Evolutionary conservation across 2,113 vertebrate genomes (phyloP).

Genomic region (Lophotis ruficrista): DNA sequence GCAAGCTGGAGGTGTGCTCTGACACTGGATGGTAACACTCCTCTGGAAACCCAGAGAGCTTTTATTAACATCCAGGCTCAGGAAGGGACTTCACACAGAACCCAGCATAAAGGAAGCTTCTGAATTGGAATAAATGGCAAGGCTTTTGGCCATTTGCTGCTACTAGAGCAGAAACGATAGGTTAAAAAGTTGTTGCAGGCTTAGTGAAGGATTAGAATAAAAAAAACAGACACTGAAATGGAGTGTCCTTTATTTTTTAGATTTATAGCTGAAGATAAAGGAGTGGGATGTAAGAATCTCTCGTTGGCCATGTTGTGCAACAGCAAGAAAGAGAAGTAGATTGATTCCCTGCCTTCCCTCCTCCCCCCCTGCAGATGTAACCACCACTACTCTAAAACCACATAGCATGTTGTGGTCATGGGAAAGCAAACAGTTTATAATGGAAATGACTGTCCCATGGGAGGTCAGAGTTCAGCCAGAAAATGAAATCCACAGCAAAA

Average conservation of each 20-base stretch:
- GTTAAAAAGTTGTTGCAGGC: not conserved
- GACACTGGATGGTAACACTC: not conserved
- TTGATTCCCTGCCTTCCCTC: not conserved
- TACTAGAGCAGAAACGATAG: not conserved
- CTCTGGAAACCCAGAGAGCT: not conserved
- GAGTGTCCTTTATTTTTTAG: not conserved
- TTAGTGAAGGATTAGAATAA: not conserved
- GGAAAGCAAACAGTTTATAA: constrained; percentile 62
- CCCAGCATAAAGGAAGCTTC: not conserved
- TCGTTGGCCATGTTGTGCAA: not conserved
- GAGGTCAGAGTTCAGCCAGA: constrained; percentile 48
- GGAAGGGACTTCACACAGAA: not conserved
- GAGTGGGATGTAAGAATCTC: not conserved
- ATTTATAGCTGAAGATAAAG: not conserved
- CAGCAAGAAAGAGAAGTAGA: constrained; percentile 3
- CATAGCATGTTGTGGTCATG: constrained; percentile 46
- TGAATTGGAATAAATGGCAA: not conserved
- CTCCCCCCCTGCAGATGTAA: not conserved
- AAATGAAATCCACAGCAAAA: constrained; percentile 40
- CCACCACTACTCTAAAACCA: constrained; percentile 22
- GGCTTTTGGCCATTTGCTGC: not conserved
- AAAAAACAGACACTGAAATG: not conserved
- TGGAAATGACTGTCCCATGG: constrained; percentile 10
- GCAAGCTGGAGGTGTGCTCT: not conserved
- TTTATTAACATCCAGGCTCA: not conserved